phyloP scores from a whole-genome alignment of 2,888 invertebrate species.

The Automeris io region DNA sequence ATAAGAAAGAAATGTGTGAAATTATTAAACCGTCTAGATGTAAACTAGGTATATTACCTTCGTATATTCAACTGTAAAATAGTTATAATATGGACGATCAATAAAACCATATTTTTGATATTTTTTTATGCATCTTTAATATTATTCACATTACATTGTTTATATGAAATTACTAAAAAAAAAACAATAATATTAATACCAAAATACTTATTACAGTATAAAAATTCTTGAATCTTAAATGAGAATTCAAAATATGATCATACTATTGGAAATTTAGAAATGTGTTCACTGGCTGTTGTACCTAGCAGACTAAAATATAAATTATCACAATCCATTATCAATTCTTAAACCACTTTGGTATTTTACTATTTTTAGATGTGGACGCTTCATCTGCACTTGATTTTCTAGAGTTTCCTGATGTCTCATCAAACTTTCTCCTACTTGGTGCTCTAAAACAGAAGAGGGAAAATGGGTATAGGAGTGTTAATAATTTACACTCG shows the following conservation, averaged over 20 bases:
- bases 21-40: slow-evolving; percentile 58
- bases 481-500: neutral
- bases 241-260: too few species aligned
- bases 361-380: slow-evolving; percentile 50
- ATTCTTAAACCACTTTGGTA: slow-evolving; percentile 72
- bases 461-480: neutral
- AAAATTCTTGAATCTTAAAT: too few species aligned
- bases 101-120: too few species aligned
- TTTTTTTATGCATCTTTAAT: too few species aligned
- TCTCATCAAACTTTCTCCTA: slow-evolving; percentile 45
- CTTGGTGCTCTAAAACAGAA: slow-evolving; percentile 47
- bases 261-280: too few species aligned
- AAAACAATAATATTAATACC: too few species aligned
- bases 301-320: too few species aligned
- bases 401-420: slow-evolving; percentile 23
- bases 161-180: too few species aligned
- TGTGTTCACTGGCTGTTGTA: too few species aligned
- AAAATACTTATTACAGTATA: too few species aligned
- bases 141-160: too few species aligned
- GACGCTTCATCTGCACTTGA: slow-evolving; percentile 28
- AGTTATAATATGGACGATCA: too few species aligned
- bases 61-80: slow-evolving; percentile 47
- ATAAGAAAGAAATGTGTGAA: slow-evolving; percentile 24
- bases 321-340: slow-evolving; percentile 14
- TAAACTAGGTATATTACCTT: slow-evolving; percentile 61